phyloP scores from a whole-genome alignment of 1,140 invertebrate species.

The Drosophila yakuba region DNA sequence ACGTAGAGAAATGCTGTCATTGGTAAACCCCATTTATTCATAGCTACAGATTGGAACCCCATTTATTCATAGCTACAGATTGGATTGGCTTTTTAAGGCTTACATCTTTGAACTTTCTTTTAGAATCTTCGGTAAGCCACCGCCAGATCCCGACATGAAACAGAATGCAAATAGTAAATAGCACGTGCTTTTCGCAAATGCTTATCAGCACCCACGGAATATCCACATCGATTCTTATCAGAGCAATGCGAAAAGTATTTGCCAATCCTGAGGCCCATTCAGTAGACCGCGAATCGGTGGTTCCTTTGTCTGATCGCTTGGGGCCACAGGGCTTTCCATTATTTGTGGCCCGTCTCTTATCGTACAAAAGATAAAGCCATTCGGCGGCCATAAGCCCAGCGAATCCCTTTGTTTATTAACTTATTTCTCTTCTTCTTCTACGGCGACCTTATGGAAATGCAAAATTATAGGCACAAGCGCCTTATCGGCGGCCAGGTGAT shows the following conservation, averaged over 20 bases:
- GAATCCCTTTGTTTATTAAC: conserved; percentile 35
- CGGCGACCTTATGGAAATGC: neutral
- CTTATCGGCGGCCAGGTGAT: neutral
- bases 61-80: neutral
- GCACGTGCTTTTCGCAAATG: conserved; percentile 12
- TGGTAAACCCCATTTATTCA: neutral
- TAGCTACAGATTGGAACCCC: too few relatives aligned
- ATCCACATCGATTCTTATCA: conserved; percentile 22
- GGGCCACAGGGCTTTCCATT: neutral
- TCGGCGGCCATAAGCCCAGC: conserved; percentile 2
- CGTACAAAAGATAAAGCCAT: conserved; percentile 23
- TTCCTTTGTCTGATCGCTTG: neutral
- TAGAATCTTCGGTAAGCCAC: too few relatives aligned
- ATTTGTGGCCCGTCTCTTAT: conserved; percentile 13
- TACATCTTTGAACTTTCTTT: too few relatives aligned
- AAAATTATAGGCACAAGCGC: conserved; percentile 6
- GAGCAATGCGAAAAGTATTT: conserved; percentile 34
- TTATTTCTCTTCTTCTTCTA: neutral
- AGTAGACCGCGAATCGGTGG: neutral
- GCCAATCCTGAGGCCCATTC: conserved; percentile 7
- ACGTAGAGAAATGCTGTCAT: neutral
- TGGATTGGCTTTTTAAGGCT: too few relatives aligned
- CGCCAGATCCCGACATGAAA: too few relatives aligned
- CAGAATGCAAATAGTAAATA: too few relatives aligned
- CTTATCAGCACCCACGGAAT: neutral